Evolutionary conservation across 2,888 invertebrate genomes (phyloP).

Genomic region (Epinotia nisella): DNA sequence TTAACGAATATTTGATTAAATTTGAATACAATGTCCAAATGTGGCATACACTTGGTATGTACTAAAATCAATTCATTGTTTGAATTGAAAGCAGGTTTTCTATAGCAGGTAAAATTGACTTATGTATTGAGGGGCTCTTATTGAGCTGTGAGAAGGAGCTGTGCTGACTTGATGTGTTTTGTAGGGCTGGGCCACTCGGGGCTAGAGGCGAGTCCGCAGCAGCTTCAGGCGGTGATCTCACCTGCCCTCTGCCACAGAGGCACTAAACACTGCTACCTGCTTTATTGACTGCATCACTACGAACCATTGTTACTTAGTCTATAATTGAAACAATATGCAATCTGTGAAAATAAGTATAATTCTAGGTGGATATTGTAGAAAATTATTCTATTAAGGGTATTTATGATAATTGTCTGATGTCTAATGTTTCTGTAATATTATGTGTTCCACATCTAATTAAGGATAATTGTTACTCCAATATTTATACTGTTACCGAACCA

Average conservation of each 20-base stretch:
- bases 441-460: constrained; percentile 88
- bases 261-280: constrained; percentile 85
- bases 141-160: constrained; percentile 38
- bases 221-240: constrained; percentile 85
- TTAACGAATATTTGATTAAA: constrained; percentile 24
- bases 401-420: constrained; percentile 86
- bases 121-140: constrained; percentile 13
- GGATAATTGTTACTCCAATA: constrained; percentile 84
- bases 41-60: background rate
- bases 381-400: constrained; percentile 80
- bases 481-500: constrained; percentile 86
- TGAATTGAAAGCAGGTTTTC: constrained; percentile 13
- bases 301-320: constrained; percentile 86
- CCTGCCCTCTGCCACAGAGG: constrained; percentile 81
- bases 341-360: constrained; percentile 87
- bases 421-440: constrained; percentile 85
- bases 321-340: constrained; percentile 87
- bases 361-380: constrained; percentile 84
- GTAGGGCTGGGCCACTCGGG: constrained; percentile 88
- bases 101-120: constrained; percentile 14
- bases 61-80: constrained; percentile 4
- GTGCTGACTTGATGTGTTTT: constrained; percentile 55
- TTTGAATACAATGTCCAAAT: constrained; percentile 32
- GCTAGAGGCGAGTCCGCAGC: constrained; percentile 85
- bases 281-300: constrained; percentile 86